phyloP scores from a whole-genome alignment of 1,140 invertebrate genomes.

The Drosophila pachea region DNA sequence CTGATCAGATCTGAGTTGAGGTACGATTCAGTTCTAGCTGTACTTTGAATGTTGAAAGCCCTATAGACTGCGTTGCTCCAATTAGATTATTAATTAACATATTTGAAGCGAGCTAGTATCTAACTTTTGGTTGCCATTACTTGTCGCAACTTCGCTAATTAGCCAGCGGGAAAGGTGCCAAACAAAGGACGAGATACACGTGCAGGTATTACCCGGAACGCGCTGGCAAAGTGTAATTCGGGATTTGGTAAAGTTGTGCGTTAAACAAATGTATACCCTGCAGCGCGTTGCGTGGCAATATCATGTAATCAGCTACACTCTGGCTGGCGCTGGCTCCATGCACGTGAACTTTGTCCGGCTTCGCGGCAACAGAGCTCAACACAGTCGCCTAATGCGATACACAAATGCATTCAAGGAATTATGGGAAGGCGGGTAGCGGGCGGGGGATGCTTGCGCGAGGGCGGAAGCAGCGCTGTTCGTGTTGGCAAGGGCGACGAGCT shows the following conservation, averaged over 20 bases:
- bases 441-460: neutral
- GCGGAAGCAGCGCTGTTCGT: neutral
- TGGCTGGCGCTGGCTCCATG: constrained; percentile 17
- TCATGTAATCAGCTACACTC: constrained; percentile 31
- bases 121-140: neutral
- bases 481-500: constrained; percentile 20
- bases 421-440: neutral
- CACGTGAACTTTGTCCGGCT: constrained; percentile 45
- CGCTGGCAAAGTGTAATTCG: neutral
- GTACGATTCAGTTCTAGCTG: too few species aligned
- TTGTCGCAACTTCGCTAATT: neutral
- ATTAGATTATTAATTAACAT: neutral
- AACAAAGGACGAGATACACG: neutral
- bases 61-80: too few species aligned
- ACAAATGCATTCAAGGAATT: constrained; percentile 40
- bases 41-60: too few species aligned
- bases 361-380: constrained; percentile 26
- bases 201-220: neutral
- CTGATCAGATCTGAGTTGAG: too few species aligned
- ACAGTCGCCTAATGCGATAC: constrained; percentile 42
- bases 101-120: neutral
- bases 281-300: constrained; percentile 24
- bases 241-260: constrained; percentile 5
- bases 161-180: neutral
- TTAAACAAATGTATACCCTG: neutral